A percentile compares a stretch with the other conserved stretches of the same genome.
phyloP scores from a whole-genome alignment of 2,888 invertebrate species.

The Dione vanillae region DNA sequence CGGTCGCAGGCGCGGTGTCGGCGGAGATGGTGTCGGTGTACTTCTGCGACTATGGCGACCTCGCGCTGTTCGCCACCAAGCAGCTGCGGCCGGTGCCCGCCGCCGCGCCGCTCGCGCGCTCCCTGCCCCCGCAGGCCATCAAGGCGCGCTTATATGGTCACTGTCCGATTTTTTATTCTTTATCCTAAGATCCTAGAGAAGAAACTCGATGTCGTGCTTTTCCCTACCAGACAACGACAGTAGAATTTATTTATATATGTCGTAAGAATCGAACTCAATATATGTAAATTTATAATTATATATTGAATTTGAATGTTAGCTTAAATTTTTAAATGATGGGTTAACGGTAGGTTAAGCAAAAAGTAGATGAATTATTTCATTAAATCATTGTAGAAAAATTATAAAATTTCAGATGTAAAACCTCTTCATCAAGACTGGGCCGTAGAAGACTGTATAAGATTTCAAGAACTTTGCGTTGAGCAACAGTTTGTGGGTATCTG shows the following conservation, averaged over 20 bases:
- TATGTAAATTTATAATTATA: too few species aligned
- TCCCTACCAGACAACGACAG: too few species aligned
- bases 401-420: conserved; percentile 70
- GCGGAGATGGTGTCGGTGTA: conserved; percentile 82
- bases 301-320: too few species aligned
- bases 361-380: not conserved
- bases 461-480: conserved; percentile 88
- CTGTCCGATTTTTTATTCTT: too few species aligned
- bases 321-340: too few species aligned
- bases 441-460: conserved; percentile 89
- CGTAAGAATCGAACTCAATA: too few species aligned
- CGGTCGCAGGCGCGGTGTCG: conserved; percentile 77
- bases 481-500: conserved; percentile 89
- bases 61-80: conserved; percentile 69
- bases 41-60: conserved; percentile 86
- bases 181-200: too few species aligned
- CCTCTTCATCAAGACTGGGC: conserved; percentile 87
- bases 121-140: conserved; percentile 76
- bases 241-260: too few species aligned
- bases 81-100: conserved; percentile 69
- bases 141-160: conserved; percentile 75
- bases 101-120: conserved; percentile 67
- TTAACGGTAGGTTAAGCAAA: not conserved
- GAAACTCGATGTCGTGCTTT: too few species aligned
- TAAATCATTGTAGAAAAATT: not conserved